These are phyloP conservation scores for Notothenia rossii DNA, from an alignment of 2,113 vertebrate genomes.

Conservation along the genomic window DNA sequence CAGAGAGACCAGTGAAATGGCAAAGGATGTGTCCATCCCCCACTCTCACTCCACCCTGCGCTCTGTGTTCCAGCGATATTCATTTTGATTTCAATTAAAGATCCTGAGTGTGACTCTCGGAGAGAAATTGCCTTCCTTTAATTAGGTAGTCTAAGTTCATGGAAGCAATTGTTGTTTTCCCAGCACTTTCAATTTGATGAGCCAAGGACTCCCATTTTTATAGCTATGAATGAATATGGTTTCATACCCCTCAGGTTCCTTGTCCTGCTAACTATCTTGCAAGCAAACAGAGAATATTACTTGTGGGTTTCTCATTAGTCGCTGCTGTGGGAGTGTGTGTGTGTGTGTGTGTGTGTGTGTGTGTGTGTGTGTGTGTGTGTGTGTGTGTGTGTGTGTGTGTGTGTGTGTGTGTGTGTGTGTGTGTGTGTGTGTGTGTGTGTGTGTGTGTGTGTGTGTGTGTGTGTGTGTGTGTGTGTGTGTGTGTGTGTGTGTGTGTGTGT, in stretches of 20 bases:
- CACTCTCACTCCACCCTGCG: conserved; percentile 39
- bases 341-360: background rate
- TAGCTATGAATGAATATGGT: conserved; percentile 74
- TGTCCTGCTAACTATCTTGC: conserved; percentile 72
- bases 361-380: background rate
- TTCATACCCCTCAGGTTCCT: conserved; percentile 74
- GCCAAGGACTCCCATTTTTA: conserved; percentile 79
- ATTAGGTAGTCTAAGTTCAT: conserved; percentile 82
- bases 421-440: conserved; percentile 2
- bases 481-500: background rate
- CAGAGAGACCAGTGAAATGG: conserved; percentile 33
- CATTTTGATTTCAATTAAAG: conserved; percentile 87
- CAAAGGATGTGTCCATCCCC: conserved; percentile 41
- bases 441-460: background rate
- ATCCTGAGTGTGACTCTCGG: conserved; percentile 81
- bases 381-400: background rate
- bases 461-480: conserved; percentile 1
- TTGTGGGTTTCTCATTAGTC: conserved; percentile 62
- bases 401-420: too few relatives aligned
- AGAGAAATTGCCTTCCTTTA: conserved; percentile 84
- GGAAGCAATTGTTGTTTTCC: conserved; percentile 83
- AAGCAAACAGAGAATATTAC: conserved; percentile 56
- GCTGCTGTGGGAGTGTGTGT: conserved; percentile 9
- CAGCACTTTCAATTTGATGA: conserved; percentile 82
- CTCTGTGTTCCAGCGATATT: conserved; percentile 75